A percentile compares a stretch with the other conserved stretches of the same genome.
These are phyloP conservation scores for Xenopus petersii DNA, from an alignment of 2,797 vertebrate genomes.

Conservation along the genomic window DNA sequence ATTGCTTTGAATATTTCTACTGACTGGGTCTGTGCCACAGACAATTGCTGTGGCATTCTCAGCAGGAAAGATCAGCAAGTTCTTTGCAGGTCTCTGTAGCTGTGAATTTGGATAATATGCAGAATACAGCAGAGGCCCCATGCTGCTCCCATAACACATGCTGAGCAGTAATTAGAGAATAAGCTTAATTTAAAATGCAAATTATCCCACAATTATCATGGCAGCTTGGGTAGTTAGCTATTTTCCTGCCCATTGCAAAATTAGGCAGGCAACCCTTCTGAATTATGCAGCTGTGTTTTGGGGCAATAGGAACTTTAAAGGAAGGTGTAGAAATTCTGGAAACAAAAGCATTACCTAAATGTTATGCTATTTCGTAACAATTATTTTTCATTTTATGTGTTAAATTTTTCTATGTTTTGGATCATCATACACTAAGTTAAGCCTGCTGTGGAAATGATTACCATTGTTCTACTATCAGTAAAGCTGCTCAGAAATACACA, in stretches of 20 bases:
- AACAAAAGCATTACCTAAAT: too few species aligned
- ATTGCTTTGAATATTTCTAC: too few species aligned
- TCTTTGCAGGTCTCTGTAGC: conserved; percentile 25
- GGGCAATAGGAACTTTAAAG: too few species aligned
- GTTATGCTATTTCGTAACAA: too few species aligned
- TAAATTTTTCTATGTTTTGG: too few species aligned
- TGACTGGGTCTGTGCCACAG: not conserved
- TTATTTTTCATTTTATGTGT: too few species aligned
- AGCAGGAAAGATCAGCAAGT: conserved; percentile 2
- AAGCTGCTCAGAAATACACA: too few species aligned
- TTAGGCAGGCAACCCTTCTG: not conserved
- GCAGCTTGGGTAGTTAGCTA: conserved; percentile 33
- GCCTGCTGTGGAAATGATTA: too few species aligned
- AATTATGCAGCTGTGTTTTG: too few species aligned
- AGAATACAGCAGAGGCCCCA: conserved; percentile 20
- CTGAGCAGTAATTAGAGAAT: conserved; percentile 46
- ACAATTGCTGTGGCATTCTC: conserved; percentile 5
- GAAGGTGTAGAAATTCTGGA: too few species aligned
- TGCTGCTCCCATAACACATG: conserved; percentile 11
- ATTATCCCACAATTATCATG: conserved; percentile 44
- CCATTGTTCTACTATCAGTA: too few species aligned
- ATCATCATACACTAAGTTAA: too few species aligned
- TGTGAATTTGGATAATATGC: conserved; percentile 39
- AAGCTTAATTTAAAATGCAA: conserved; percentile 47
- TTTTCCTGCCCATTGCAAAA: conserved; percentile 27